Percentiles rank a stretch among this genome's conserved stretches.
phyloP scores from a whole-genome alignment of 1,140 invertebrate genomes.

The Scaptomyza hsui region DNA sequence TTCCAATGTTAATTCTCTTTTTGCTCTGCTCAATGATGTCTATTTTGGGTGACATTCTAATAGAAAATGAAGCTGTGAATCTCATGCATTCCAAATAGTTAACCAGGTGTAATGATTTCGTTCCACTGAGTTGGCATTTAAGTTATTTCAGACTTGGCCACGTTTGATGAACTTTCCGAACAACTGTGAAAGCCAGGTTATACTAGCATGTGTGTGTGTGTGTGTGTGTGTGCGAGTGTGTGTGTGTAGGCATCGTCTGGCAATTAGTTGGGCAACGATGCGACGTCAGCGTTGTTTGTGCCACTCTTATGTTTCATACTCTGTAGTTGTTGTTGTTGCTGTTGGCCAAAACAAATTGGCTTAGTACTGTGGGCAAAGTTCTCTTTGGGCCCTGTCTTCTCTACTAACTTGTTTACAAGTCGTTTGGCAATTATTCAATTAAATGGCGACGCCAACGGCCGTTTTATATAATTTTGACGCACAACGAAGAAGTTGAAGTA shows the following conservation, averaged over 20 bases:
- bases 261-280: conserved; percentile 24
- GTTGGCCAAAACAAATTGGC: conserved; percentile 59
- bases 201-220: not conserved
- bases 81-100: conserved; percentile 7
- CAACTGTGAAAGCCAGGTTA: not conserved
- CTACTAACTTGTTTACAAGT: conserved; percentile 65
- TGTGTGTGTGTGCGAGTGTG: not conserved
- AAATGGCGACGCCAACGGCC: conserved; percentile 52
- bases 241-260: not conserved
- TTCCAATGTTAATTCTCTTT: not conserved
- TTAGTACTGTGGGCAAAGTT: conserved; percentile 40
- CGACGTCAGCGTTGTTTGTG: conserved; percentile 20
- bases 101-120: conserved; percentile 11
- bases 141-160: conserved; percentile 9
- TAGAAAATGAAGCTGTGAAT: not conserved
- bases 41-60: not conserved
- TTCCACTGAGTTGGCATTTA: conserved; percentile 1
- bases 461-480: conserved; percentile 58
- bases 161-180: not conserved
- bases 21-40: not conserved
- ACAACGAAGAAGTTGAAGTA: not conserved
- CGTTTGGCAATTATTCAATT: conserved; percentile 77
- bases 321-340: too few relatives aligned
- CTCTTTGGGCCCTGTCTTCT: conserved; percentile 18
- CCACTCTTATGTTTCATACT: too few relatives aligned